These are phyloP conservation scores for Pampus argenteus DNA, from an alignment of 2,797 vertebrate species.

Conservation along the genomic window DNA sequence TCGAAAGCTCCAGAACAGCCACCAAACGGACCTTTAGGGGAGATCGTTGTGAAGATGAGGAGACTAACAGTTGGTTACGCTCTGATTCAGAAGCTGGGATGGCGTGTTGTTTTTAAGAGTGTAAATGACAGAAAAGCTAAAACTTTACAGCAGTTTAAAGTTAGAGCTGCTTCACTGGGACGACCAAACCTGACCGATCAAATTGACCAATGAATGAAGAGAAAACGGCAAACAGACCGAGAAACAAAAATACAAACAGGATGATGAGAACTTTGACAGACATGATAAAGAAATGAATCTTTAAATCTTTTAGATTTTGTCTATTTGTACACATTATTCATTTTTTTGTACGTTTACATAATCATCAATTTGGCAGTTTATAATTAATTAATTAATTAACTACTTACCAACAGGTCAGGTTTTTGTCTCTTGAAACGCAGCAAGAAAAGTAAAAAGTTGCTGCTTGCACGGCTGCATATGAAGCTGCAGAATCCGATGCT, in stretches of 20 bases:
- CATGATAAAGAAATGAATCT: too few species aligned
- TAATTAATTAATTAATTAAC: background rate
- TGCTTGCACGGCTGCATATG: background rate
- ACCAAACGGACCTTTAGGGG: too few species aligned
- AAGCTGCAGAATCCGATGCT: constrained; percentile 8
- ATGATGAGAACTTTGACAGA: background rate
- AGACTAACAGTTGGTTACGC: too few species aligned
- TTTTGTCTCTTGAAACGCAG: background rate
- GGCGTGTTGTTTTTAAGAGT: constrained; percentile 8
- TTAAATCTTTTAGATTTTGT: too few species aligned
- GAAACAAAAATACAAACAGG: background rate
- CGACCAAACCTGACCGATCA: background rate
- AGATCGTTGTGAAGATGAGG: too few species aligned
- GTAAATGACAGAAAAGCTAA: constrained; percentile 19
- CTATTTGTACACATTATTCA: too few species aligned
- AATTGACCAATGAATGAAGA: background rate
- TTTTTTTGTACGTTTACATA: background rate
- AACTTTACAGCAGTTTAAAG: constrained; percentile 44
- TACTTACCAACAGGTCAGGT: too few species aligned
- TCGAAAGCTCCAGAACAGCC: too few species aligned
- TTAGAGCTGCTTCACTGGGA: constrained; percentile 13
- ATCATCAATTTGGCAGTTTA: background rate
- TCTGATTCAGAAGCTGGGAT: too few species aligned
- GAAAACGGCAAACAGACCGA: background rate
- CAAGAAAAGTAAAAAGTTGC: constrained; percentile 8